Conservation (phyloP, 1,140 invertebrate genomes). For the Zaprionus taronus region DNA sequence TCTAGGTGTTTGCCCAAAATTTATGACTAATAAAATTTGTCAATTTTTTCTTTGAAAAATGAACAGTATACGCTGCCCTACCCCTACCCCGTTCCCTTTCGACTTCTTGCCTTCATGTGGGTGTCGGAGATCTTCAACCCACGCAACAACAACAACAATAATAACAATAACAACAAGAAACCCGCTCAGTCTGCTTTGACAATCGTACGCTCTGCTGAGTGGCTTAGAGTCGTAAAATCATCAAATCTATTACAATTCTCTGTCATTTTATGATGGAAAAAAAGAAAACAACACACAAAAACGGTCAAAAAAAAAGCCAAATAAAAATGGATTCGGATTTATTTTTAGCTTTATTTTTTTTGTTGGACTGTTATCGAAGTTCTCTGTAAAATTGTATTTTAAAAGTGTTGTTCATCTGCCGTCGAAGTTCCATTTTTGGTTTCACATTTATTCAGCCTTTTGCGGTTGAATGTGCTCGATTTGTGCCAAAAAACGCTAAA, state of each 20-base stretch:
- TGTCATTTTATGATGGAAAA: conserved; percentile 35
- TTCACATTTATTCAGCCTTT: neutral
- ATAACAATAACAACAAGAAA: conserved; percentile 24
- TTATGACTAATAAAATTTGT: conserved; percentile 81
- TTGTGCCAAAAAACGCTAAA: conserved; percentile 17
- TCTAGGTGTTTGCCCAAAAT: conserved; percentile 67
- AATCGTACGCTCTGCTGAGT: conserved; percentile 56
- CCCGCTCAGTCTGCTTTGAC: conserved; percentile 36
- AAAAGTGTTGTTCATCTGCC: conserved; percentile 23
- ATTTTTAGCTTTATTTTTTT: conserved; percentile 18
- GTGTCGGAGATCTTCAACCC: conserved; percentile 60
- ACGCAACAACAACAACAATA: conserved; percentile 49
- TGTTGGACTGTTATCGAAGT: conserved; percentile 14
- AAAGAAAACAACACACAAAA: conserved; percentile 8
- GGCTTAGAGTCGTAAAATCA: conserved; percentile 73
- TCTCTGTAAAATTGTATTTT: conserved; percentile 26
- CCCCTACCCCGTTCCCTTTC: neutral
- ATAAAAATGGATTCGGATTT: conserved; percentile 28
- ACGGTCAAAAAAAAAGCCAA: conserved; percentile 4
- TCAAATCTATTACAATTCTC: conserved; percentile 72
- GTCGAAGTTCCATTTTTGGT: conserved; percentile 1
- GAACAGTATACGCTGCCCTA: conserved; percentile 6
- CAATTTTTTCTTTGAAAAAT: conserved; percentile 49
- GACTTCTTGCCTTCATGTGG: conserved; percentile 46
- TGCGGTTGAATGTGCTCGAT: conserved; percentile 17